Conservation (phyloP, 2,888 invertebrate species). For the Brachyptera risi region DNA sequence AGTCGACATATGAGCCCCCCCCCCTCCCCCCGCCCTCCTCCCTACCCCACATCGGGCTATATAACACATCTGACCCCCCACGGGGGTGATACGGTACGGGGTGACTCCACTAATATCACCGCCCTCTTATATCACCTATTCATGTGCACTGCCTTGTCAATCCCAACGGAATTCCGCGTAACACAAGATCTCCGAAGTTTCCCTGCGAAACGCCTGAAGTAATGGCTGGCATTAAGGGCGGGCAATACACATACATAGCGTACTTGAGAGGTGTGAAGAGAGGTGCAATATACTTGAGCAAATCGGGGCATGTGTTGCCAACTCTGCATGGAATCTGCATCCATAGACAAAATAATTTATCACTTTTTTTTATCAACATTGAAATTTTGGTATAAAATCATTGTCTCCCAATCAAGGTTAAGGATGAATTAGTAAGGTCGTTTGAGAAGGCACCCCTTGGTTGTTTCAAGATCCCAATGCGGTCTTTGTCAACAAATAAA, state of each 20-base stretch:
- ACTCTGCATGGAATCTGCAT: too few species aligned
- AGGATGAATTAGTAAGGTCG: too few species aligned
- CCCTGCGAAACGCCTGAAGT: neutral
- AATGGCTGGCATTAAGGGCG: neutral
- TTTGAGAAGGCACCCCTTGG: too few species aligned
- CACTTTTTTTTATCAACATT: too few species aligned
- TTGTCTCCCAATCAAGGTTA: too few species aligned
- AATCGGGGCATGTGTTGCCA: too few species aligned
- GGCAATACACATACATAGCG: neutral
- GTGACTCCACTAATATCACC: conserved; percentile 31
- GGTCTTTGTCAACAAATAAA: too few species aligned
- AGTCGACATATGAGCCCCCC: conserved; percentile 26
- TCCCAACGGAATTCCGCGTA: conserved; percentile 24
- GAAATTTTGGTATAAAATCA: too few species aligned
- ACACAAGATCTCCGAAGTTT: conserved; percentile 14
- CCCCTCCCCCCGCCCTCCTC: conserved; percentile 25
- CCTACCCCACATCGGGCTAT: conserved; percentile 25
- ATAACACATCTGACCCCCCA: conserved; percentile 28
- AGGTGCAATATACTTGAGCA: too few species aligned
- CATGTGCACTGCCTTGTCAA: conserved; percentile 26
- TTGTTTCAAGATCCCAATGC: too few species aligned
- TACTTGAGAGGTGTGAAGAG: neutral
- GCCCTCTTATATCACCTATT: conserved; percentile 31
- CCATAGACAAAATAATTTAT: too few species aligned
- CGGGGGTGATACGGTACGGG: conserved; percentile 27